Percentiles rank a stretch among this genome's conserved stretches.
Evolutionary conservation across 2,113 vertebrate species (phyloP).

Genomic region (Leptosomus discolor): DNA sequence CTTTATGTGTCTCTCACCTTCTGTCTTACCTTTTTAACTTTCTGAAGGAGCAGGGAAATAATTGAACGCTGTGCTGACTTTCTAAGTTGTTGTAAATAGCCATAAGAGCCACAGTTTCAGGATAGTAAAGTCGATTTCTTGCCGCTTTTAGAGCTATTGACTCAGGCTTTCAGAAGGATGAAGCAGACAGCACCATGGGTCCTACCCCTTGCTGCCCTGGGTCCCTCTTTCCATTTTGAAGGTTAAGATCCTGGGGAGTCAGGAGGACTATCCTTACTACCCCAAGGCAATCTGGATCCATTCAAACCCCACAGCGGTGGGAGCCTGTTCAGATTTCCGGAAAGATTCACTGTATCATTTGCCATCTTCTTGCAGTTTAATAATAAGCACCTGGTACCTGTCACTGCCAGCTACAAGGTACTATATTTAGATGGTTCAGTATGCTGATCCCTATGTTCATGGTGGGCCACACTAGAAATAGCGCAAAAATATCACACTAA

Average conservation of each 20-base stretch:
- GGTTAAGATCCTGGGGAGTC: neutral
- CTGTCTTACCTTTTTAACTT: constrained; percentile 59
- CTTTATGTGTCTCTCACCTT: constrained; percentile 58
- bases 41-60: constrained; percentile 22
- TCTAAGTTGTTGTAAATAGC: neutral
- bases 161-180: neutral
- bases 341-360: neutral
- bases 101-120: neutral
- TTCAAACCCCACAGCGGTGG: neutral
- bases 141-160: neutral
- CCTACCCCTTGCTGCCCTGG: neutral
- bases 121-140: neutral
- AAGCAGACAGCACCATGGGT: neutral
- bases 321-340: neutral
- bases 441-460: neutral
- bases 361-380: neutral
- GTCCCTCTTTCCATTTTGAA: neutral
- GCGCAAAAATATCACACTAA: neutral
- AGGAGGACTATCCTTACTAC: neutral
- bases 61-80: neutral
- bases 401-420: neutral
- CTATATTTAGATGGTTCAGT: neutral
- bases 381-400: neutral
- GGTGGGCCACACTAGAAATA: neutral
- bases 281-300: neutral